Base-by-base conservation (phyloP, 1,140 invertebrate species). In the Copidosoma floridanum region DNA sequence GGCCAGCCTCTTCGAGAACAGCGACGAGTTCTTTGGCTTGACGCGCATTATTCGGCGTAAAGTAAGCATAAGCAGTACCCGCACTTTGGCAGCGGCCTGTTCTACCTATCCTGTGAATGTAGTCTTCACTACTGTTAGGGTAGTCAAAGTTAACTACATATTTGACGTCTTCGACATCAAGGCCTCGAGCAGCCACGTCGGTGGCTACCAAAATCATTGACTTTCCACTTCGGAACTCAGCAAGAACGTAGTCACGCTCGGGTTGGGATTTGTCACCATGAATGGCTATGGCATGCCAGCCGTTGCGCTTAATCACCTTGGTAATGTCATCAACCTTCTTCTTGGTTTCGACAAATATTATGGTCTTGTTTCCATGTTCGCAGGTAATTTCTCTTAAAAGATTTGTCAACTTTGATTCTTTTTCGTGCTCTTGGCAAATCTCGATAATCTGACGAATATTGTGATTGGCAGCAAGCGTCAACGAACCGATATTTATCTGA, bases 81-180 rank as follows among this genome's bases (percentile, higher is more conserved):
- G 91, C 89, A 70, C 94, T 93, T 68, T 94, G 89, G 65, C 92
- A 94, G 56, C 98, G 87, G 26, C 93, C 96, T 27, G 94, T 97
- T 66, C 94, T 87, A 69, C 97, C 97, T 82, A 99, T 99, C 70
- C 97, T 86, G 79, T 99, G 97, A 64, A 99, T 94, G 80, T 99
- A 99, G 81, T 99, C 98, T 81, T 99, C 97, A 27, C 94, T 95
- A 54, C 93, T 94, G 72, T 95, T 96, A 0, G 98, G 97, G 81
- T 98, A 99, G 83, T 99, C 97, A 76, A 90, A 99, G 76, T 99
- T 99, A 51, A 99, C 94, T 6, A 99, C 98, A 83, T 93, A 98
- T 77, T 98, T 98, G 27, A 99, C 94, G 80, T 99, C 97, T 76
- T 97, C 94, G 7, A 99, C 97, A 85, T 97, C 97, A 68, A 99